Conservation (phyloP, 1,140 invertebrate genomes). For the Habropoda laboriosa region DNA sequence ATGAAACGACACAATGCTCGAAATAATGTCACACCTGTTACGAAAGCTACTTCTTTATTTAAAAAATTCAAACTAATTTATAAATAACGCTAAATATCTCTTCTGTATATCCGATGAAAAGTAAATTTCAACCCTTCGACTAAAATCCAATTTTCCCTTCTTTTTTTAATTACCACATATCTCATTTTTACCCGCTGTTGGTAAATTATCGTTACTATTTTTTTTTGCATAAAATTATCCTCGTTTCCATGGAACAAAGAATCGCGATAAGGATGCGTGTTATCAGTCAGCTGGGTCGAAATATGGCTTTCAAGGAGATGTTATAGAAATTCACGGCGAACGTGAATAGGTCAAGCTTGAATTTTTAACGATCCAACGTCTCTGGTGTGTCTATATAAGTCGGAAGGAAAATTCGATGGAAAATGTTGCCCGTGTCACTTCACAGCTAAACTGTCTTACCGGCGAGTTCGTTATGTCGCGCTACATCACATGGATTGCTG, state of each 20-base stretch:
- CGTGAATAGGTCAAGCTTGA: slow-evolving; percentile 27
- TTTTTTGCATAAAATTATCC: background rate
- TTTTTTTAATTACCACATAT: background rate
- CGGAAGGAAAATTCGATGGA: background rate
- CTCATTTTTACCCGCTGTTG: too few relatives aligned
- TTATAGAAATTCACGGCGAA: background rate
- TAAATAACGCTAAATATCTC: too few relatives aligned
- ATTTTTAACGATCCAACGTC: slow-evolving; percentile 27
- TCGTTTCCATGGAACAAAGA: background rate
- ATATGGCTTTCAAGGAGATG: background rate
- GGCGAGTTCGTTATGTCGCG: slow-evolving; percentile 37
- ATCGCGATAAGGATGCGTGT: slow-evolving; percentile 37
- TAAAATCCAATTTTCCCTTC: background rate
- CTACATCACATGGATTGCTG: slow-evolving; percentile 11
- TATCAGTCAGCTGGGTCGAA: background rate
- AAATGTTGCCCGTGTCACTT: background rate
- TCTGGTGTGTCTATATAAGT: slow-evolving; percentile 48
- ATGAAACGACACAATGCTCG: background rate
- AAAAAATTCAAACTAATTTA: too few relatives aligned
- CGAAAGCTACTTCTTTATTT: background rate
- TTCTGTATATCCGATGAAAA: background rate
- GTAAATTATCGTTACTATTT: background rate
- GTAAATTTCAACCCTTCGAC: background rate
- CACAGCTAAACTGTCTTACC: background rate
- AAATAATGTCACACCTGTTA: background rate